Evolutionary conservation across 2,797 vertebrate genomes (phyloP).

Genomic region (Megalops cyprinoides): DNA sequence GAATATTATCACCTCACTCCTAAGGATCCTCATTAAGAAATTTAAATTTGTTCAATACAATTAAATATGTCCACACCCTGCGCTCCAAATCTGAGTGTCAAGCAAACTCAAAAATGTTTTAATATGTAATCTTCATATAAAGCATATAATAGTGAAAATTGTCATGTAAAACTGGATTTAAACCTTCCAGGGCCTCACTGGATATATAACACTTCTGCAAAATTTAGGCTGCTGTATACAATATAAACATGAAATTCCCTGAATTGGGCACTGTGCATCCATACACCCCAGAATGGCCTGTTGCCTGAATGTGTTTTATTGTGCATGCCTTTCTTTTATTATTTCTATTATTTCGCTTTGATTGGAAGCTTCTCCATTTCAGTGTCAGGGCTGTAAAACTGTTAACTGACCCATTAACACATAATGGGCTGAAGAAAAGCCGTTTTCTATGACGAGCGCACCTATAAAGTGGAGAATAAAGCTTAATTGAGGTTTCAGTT

Average conservation of each 20-base stretch:
- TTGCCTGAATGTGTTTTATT: neutral
- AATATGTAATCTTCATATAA: neutral
- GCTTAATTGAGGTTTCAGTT: conserved; percentile 41
- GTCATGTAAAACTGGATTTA: neutral
- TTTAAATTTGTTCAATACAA: neutral
- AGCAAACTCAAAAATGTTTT: neutral
- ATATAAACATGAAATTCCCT: neutral
- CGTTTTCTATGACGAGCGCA: conserved; percentile 39
- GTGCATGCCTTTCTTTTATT: conserved; percentile 21
- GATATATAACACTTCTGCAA: neutral
- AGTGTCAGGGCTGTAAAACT: conserved; percentile 35
- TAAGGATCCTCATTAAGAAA: neutral
- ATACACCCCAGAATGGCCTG: neutral
- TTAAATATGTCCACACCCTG: neutral
- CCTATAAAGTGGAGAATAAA: conserved; percentile 42
- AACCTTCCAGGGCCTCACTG: neutral
- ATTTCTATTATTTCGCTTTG: conserved; percentile 37
- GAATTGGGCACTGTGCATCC: neutral
- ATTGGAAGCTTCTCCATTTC: neutral
- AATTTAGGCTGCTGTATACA: neutral
- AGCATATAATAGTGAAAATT: neutral
- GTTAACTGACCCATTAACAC: conserved; percentile 46
- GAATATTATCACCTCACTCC: neutral
- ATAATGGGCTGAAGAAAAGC: conserved; percentile 46
- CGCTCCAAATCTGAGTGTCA: neutral